A percentile compares a stretch with the other conserved stretches of the same genome.
phyloP scores from a whole-genome alignment of 2,888 invertebrate genomes.

The Hemistola chrysoprasaria region DNA sequence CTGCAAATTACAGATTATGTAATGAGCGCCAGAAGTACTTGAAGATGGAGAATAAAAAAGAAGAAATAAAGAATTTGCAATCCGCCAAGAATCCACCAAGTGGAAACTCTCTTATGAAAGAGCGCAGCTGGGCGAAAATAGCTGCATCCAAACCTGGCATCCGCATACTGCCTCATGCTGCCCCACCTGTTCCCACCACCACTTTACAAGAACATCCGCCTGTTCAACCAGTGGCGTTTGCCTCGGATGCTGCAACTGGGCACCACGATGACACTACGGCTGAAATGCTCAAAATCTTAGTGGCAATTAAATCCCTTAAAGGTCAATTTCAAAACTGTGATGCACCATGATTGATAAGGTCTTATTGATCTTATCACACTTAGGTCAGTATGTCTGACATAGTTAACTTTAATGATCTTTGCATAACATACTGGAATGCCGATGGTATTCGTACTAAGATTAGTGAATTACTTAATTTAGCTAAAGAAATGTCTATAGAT shows the following conservation, averaged over 20 bases:
- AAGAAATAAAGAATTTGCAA: neutral
- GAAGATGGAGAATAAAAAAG: no score
- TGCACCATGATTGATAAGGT: constrained; percentile 7
- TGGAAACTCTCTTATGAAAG: no score
- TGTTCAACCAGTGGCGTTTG: neutral
- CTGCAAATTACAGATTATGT: no score
- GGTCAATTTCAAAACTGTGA: constrained; percentile 1
- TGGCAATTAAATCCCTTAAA: constrained; percentile 2
- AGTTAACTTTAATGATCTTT: constrained; percentile 2
- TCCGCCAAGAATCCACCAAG: neutral
- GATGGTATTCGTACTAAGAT: constrained; percentile 5
- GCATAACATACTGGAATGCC: constrained; percentile 7
- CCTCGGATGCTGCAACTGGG: neutral
- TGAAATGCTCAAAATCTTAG: neutral
- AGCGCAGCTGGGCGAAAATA: no score
- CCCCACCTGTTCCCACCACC: no score
- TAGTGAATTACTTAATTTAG: constrained; percentile 1
- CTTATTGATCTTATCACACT: no score
- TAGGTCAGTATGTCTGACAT: constrained; percentile 5
- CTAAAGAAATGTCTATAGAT: constrained; percentile 1
- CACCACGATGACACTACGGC: neutral
- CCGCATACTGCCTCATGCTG: no score
- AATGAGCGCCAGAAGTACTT: constrained; percentile 1
- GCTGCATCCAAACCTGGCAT: no score
- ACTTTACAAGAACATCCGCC: neutral